A percentile compares a stretch with the other conserved stretches of the same genome.
Conservation (phyloP, 2,888 invertebrate genomes). For the Myopa testacea region DNA sequence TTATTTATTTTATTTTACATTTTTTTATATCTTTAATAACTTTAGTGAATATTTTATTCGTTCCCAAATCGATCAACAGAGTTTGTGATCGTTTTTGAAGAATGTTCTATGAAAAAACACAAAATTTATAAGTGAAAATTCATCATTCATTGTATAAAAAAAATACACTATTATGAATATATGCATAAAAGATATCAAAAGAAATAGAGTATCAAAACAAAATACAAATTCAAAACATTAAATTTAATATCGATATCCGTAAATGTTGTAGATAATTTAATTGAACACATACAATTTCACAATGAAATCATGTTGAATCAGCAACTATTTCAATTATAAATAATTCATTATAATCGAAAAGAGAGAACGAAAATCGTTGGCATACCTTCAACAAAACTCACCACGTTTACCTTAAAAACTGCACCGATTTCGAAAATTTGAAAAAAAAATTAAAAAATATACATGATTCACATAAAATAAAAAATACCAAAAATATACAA, state of each 20-base stretch:
- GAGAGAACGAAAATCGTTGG: not conserved
- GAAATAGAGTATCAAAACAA: not conserved
- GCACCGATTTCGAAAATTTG: constrained; percentile 21
- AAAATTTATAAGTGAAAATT: not conserved
- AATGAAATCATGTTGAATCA: not conserved
- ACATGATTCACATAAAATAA: not conserved
- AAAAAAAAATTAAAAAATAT: not conserved
- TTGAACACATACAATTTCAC: not conserved
- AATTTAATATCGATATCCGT: not conserved
- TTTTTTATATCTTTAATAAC: not conserved
- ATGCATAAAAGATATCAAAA: not conserved
- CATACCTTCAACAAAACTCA: not conserved
- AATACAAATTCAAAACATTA: too few species aligned
- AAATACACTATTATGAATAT: not conserved
- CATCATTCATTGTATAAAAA: not conserved
- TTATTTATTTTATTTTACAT: not conserved
- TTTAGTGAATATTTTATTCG: not conserved
- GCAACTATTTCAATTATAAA: not conserved
- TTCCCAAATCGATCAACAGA: not conserved
- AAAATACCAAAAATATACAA: not conserved
- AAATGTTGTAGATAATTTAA: not conserved
- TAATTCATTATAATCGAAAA: not conserved
- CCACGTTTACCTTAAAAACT: constrained; percentile 25
- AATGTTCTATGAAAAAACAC: not conserved
- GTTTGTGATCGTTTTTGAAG: not conserved